A percentile compares a stretch with the other conserved stretches of the same genome.
Conservation (phyloP, 2,888 invertebrate genomes). For the Polymixis flavicincta region DNA sequence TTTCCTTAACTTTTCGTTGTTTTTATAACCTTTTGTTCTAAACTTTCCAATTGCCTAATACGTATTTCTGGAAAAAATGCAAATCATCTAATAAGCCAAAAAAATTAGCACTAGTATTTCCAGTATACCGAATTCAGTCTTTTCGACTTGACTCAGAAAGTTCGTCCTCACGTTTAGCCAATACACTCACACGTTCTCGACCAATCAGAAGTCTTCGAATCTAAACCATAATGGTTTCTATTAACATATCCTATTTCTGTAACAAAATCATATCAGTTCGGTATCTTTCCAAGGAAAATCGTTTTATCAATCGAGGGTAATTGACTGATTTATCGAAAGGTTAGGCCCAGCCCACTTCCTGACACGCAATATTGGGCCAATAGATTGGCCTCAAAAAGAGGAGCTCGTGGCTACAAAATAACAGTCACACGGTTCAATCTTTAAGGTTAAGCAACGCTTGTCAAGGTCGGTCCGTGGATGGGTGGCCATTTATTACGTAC, state of each 20-base stretch:
- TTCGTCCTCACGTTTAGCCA: too few relatives aligned
- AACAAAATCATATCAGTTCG: slow-evolving; percentile 43
- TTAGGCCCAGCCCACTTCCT: slow-evolving; percentile 38
- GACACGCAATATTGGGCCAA: slow-evolving; percentile 50
- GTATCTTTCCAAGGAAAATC: slow-evolving; percentile 51
- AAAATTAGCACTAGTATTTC: background rate
- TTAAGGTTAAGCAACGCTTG: background rate
- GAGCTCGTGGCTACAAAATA: background rate
- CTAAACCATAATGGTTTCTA: background rate
- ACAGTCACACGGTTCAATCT: background rate
- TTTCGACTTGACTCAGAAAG: background rate
- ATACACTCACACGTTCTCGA: background rate
- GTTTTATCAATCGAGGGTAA: slow-evolving; percentile 60
- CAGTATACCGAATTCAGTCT: too few relatives aligned
- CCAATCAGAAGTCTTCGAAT: slow-evolving; percentile 11
- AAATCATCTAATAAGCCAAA: too few relatives aligned
- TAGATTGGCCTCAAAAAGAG: slow-evolving; percentile 33
- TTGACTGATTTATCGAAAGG: slow-evolving; percentile 60
- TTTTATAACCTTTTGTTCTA: too few relatives aligned
- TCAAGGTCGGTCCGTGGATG: background rate
- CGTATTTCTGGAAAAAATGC: too few relatives aligned
- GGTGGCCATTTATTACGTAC: background rate
- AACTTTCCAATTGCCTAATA: too few relatives aligned
- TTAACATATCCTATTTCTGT: slow-evolving; percentile 29
- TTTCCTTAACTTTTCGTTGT: too few relatives aligned